Evolutionary conservation across 2,113 vertebrate genomes (phyloP), one percentile per base, ranked within the genome.

Genomic region (Malaclemys terrapin): DNA sequence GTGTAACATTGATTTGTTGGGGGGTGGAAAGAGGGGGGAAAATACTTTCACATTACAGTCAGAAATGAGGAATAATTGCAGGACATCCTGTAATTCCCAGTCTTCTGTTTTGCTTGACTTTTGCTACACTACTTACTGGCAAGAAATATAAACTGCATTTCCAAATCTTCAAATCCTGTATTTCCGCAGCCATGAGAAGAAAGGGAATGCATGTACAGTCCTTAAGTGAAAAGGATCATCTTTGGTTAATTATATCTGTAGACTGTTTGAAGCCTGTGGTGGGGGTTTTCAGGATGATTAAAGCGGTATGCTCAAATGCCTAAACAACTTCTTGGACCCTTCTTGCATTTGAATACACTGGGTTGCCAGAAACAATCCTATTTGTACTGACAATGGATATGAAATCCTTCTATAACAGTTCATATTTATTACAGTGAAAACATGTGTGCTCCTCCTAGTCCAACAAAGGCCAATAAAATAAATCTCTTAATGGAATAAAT

Each of bases 21-120:
- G 29, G 53, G 53, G 8, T 31, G 12, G 25, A 27, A 42, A 5
- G 1, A 12, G 53, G 59, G 54, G 80, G 22, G 25, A 9, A 79
- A 69, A 47, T 11, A 6, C 53, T 82, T 82, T 29, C 88, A 79
- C 85, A 88, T 29, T 72, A 24, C 54, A 78, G 42, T 57, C 62
- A 94, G 38, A 57, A 81, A 2, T 1, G 6, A 84, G 13, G 78
- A 84, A 86, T 79, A 91, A 96, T 72, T 52, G 53, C 10, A 90
- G 84, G 88, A 84, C 45, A 90, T 83, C 57, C 84, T 87, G 49
- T 72, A 57, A 69, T 91, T 89, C 87, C 80, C 52, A 95, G 57
- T 81, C 72, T 16, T 85, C 57, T 83, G 53, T 76, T 31, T 85
- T 82, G 13, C 52, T 54, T 38, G 19, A 2, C 10, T 89, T 84